Conservation (phyloP, 2,888 invertebrate genomes). For the Sceliomorpha sp. region DNA sequence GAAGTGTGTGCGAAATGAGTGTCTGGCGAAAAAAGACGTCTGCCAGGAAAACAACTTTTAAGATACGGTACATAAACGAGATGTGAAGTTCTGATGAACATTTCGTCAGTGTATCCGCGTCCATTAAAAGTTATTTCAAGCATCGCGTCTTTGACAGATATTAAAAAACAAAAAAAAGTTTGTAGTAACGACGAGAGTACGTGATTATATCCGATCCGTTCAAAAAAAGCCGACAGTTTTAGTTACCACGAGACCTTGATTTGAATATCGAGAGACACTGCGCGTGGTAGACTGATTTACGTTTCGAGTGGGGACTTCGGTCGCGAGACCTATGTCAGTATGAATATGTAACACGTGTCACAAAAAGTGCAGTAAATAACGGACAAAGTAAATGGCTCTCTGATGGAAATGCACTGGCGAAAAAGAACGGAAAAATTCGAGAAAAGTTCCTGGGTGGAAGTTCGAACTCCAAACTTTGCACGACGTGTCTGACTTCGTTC, state of each 20-base stretch:
- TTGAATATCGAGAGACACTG: conserved; percentile 44
- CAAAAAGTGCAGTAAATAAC: conserved; percentile 79
- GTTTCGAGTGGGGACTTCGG: conserved; percentile 4
- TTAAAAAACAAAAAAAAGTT: conserved; percentile 32
- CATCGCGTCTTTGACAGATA: conserved; percentile 27
- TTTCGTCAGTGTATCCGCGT: too few species aligned
- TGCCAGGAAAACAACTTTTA: too few species aligned
- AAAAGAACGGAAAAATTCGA: too few species aligned
- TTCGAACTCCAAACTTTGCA: too few species aligned
- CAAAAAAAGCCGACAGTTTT: conserved; percentile 14
- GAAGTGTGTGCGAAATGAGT: conserved; percentile 31
- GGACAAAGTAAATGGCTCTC: too few species aligned
- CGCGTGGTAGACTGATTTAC: conserved; percentile 5
- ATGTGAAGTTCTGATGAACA: too few species aligned
- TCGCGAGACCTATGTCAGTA: not conserved
- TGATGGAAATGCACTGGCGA: too few species aligned
- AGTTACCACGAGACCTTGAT: conserved; percentile 1
- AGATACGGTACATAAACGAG: too few species aligned
- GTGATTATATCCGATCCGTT: conserved; percentile 32
- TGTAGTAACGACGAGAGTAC: conserved; percentile 54
- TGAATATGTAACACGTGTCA: conserved; percentile 74
- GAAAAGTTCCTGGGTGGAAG: too few species aligned
- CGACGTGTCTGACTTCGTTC: too few species aligned
- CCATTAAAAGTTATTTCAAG: conserved; percentile 1
- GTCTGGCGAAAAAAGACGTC: conserved; percentile 12